These are phyloP conservation scores for Thalpophila matura DNA, from an alignment of 2,888 invertebrate species.

Conservation along the genomic window DNA sequence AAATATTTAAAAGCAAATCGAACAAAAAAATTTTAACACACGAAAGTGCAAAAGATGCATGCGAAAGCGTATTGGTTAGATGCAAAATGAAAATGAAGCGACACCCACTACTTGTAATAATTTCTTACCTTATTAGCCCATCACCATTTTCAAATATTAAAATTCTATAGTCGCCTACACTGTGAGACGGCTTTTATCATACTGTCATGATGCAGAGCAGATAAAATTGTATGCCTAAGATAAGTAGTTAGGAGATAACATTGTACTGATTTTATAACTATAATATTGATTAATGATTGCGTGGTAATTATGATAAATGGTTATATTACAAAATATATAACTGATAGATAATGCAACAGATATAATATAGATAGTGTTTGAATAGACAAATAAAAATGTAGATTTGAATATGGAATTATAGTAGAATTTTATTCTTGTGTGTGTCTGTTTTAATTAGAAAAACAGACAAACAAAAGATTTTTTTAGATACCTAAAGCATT, in stretches of 20 bases:
- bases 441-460: constrained; percentile 8
- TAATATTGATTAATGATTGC: constrained; percentile 44
- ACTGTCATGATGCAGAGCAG: constrained; percentile 48
- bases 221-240: constrained; percentile 64
- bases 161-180: constrained; percentile 65
- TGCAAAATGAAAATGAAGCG: constrained; percentile 77
- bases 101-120: constrained; percentile 66
- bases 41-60: constrained; percentile 36
- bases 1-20: neutral
- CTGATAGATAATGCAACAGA: constrained; percentile 39
- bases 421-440: constrained; percentile 1
- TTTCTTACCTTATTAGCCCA: constrained; percentile 85
- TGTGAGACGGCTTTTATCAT: constrained; percentile 55
- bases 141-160: constrained; percentile 79
- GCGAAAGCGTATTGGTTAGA: constrained; percentile 50
- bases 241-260: constrained; percentile 75
- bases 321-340: constrained; percentile 31
- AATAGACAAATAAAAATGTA: constrained; percentile 33
- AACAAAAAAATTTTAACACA: constrained; percentile 31
- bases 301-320: constrained; percentile 45
- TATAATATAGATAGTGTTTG: constrained; percentile 15
- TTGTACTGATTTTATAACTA: constrained; percentile 66
- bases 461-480: constrained; percentile 18
- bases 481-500: neutral
- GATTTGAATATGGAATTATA: neutral